phyloP scores from a whole-genome alignment of 2,113 vertebrate species.

The Hoplias malabaricus region DNA sequence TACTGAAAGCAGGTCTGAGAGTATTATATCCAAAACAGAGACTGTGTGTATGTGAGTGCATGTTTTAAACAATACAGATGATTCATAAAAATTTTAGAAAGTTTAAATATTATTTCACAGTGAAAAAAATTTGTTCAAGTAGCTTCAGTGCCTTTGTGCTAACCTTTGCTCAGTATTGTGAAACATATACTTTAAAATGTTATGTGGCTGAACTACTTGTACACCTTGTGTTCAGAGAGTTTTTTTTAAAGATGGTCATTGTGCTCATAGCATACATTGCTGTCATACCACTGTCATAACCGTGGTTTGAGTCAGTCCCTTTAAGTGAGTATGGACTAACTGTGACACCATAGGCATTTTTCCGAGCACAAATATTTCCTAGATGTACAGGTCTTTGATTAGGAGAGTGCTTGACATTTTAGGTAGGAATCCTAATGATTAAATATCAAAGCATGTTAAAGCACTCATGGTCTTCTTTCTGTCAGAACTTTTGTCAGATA shows the following conservation, averaged over 20 bases:
- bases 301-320: slow-evolving; percentile 36
- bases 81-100: not conserved
- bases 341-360: slow-evolving; percentile 41
- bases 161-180: not conserved
- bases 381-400: not conserved
- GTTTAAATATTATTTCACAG: not conserved
- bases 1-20: no score
- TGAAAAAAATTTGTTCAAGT: not conserved
- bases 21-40: no score
- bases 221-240: not conserved
- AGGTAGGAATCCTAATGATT: not conserved
- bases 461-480: not conserved
- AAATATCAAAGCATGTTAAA: not conserved
- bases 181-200: not conserved
- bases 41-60: no score
- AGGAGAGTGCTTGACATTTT: not conserved
- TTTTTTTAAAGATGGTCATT: not conserved
- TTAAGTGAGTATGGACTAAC: slow-evolving; percentile 13
- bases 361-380: not conserved
- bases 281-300: slow-evolving; percentile 34
- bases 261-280: slow-evolving; percentile 56
- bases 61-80: not conserved
- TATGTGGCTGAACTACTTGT: not conserved
- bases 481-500: not conserved
- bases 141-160: not conserved